Conservation (phyloP, 53 echinoderm and acorn worm genomes). For the Zoroaster sp. region DNA sequence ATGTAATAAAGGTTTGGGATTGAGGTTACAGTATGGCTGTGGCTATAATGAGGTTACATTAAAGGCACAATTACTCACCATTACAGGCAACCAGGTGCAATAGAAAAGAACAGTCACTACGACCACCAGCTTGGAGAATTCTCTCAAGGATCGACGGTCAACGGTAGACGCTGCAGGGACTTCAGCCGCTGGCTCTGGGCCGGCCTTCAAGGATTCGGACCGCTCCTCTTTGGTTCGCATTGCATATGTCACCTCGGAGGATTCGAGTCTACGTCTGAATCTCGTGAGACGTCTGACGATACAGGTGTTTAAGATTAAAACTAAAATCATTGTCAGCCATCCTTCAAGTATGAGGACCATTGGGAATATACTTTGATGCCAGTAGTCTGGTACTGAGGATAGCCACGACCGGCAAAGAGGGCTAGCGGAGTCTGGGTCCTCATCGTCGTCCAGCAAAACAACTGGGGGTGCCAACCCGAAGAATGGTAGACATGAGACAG, state of each 20-base stretch:
- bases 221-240: background rate
- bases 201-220: background rate
- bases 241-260: background rate
- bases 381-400: constrained; percentile 71
- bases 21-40: too few relatives aligned
- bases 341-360: constrained; percentile 83
- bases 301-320: constrained; percentile 80
- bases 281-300: constrained; percentile 69
- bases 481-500: constrained; percentile 77
- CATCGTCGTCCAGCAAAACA: constrained; percentile 31
- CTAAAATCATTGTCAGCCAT: constrained; percentile 85
- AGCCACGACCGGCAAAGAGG: constrained; percentile 87
- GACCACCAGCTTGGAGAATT: constrained; percentile 88
- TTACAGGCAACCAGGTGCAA: constrained; percentile 91
- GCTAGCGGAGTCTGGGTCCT: constrained; percentile 13
- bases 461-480: constrained; percentile 86
- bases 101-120: constrained; percentile 94
- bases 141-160: constrained; percentile 71
- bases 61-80: constrained; percentile 70
- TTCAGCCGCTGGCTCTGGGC: background rate
- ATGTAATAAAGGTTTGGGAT: too few relatives aligned
- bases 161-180: constrained; percentile 1
- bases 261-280: constrained; percentile 69
- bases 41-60: background rate
- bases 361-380: constrained; percentile 76